A percentile compares a stretch with the other conserved stretches of the same genome.
Evolutionary conservation across 2,888 invertebrate genomes (phyloP).

Genomic region (Polyommatus iphigenia): DNA sequence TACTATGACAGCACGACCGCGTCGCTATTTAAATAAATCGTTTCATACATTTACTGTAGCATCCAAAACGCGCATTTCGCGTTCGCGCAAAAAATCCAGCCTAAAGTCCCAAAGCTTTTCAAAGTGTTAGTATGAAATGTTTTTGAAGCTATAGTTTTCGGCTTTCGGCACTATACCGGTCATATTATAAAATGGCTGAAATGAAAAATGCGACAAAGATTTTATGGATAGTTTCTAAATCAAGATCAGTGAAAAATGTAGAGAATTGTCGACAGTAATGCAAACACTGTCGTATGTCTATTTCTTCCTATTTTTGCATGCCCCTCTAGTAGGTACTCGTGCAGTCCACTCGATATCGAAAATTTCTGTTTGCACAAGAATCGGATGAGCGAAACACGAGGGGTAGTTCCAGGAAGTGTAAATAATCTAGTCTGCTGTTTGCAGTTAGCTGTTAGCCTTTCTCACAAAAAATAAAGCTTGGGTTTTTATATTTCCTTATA

Average conservation of each 20-base stretch:
- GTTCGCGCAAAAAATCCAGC: too few species aligned
- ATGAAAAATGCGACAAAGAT: not conserved
- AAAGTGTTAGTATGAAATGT: too few species aligned
- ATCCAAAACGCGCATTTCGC: too few species aligned
- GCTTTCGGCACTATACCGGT: too few species aligned
- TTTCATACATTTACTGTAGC: too few species aligned
- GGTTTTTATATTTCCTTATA: not conserved
- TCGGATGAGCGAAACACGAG: not conserved
- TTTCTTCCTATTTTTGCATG: constrained; percentile 8
- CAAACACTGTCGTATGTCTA: not conserved
- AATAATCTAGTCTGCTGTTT: not conserved
- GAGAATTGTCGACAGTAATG: not conserved
- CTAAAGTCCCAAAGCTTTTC: too few species aligned
- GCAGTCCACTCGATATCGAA: constrained; percentile 2
- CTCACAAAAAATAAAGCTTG: not conserved
- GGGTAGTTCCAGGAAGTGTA: not conserved
- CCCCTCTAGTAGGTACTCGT: not conserved
- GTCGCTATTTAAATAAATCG: too few species aligned
- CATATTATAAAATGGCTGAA: not conserved
- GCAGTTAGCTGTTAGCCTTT: not conserved
- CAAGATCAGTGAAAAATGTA: not conserved
- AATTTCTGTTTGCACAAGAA: constrained; percentile 18
- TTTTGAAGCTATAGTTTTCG: not conserved
- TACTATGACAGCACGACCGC: too few species aligned
- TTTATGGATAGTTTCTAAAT: not conserved